Conservation (phyloP, 1,140 invertebrate species). For the Drosophila ananassae region DNA sequence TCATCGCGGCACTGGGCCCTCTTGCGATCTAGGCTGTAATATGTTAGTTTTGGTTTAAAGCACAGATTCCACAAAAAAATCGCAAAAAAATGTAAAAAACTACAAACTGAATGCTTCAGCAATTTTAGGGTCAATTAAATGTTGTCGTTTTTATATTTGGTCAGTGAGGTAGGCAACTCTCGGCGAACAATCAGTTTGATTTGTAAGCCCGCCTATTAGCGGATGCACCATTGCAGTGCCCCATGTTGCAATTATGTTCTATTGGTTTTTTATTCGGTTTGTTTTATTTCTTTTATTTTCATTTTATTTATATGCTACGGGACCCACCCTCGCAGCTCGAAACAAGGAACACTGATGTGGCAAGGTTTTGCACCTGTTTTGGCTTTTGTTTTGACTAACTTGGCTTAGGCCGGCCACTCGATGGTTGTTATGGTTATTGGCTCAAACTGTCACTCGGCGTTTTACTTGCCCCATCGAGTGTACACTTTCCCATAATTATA, state of each 20-base stretch:
- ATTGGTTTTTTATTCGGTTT: constrained; percentile 52
- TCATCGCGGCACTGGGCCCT: neutral
- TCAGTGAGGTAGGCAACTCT: constrained; percentile 42
- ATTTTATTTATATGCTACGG: constrained; percentile 15
- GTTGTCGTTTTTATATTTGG: constrained; percentile 64
- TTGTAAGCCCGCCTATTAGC: constrained; percentile 33
- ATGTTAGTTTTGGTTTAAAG: constrained; percentile 18
- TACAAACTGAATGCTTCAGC: constrained; percentile 54
- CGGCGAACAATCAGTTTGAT: constrained; percentile 56
- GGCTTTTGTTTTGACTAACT: constrained; percentile 75
- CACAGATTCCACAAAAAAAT: constrained; percentile 5
- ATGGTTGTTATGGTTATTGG: constrained; percentile 75
- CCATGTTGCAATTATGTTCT: constrained; percentile 68
- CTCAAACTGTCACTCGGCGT: constrained; percentile 53
- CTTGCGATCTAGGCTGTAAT: constrained; percentile 22
- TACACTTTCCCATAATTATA: constrained; percentile 57
- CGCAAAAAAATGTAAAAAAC: neutral
- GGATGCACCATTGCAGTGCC: constrained; percentile 62
- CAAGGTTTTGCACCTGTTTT: constrained; percentile 72
- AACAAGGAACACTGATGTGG: constrained; percentile 30
- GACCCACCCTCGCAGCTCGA: constrained; percentile 47
- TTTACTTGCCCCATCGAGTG: constrained; percentile 34
- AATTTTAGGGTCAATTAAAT: constrained; percentile 79
- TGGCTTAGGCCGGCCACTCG: constrained; percentile 45
- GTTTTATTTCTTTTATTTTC: constrained; percentile 11